phyloP scores from a whole-genome alignment of 2,888 invertebrate species.

The Eupithecia insigniata region DNA sequence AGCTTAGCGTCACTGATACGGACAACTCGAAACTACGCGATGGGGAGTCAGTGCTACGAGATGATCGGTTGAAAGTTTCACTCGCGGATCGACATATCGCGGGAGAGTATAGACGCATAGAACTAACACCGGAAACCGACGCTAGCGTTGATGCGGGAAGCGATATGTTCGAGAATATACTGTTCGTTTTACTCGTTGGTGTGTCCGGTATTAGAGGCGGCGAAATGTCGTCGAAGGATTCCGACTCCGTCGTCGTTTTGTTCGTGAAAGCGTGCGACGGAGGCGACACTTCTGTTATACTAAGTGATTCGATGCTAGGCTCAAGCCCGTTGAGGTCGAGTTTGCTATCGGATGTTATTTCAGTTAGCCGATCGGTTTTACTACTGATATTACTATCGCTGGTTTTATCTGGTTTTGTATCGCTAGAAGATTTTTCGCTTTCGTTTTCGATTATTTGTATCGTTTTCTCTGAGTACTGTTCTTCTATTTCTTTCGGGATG shows the following conservation, averaged over 20 bases:
- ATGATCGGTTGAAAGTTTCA: slow-evolving; percentile 68
- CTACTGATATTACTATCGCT: slow-evolving; percentile 40
- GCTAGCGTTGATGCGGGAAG: slow-evolving; percentile 48
- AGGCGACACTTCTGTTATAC: slow-evolving; percentile 68
- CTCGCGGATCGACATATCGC: slow-evolving; percentile 79
- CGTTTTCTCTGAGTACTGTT: slow-evolving; percentile 31
- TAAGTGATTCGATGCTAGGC: slow-evolving; percentile 59
- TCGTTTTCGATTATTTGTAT: slow-evolving; percentile 50
- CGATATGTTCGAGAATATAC: slow-evolving; percentile 42
- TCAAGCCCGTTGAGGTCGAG: slow-evolving; percentile 48
- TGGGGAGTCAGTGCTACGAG: slow-evolving; percentile 59
- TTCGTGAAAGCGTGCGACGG: slow-evolving; percentile 45
- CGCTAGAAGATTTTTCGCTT: slow-evolving; percentile 49
- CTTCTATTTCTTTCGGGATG: slow-evolving; percentile 41
- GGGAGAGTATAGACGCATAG: slow-evolving; percentile 69
- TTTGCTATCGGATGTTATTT: slow-evolving; percentile 38
- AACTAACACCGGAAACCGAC: slow-evolving; percentile 47
- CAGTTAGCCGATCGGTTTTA: slow-evolving; percentile 38
- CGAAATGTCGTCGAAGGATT: slow-evolving; percentile 58
- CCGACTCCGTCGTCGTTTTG: slow-evolving; percentile 53
- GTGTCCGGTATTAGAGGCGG: slow-evolving; percentile 66
- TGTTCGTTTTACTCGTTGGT: slow-evolving; percentile 46
- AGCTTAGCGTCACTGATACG: slow-evolving; percentile 57
- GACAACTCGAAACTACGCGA: slow-evolving; percentile 61
- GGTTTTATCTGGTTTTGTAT: slow-evolving; percentile 44